These are phyloP conservation scores for Falco rusticolus DNA, from an alignment of 2,797 vertebrate genomes.

Conservation along the genomic window DNA sequence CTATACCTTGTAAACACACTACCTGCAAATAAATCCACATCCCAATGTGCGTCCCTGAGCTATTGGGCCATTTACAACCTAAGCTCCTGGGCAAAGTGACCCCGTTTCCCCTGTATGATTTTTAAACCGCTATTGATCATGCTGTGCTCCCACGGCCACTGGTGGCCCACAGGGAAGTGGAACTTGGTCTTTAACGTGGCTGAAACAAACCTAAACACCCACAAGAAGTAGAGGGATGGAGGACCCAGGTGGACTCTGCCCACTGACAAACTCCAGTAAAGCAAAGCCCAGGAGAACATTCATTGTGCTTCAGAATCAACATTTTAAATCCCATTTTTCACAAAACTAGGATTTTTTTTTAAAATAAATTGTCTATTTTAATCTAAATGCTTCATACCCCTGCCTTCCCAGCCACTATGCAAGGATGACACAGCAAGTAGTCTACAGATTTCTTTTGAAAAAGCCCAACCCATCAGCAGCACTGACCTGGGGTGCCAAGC, in stretches of 20 bases:
- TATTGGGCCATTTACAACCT: not conserved
- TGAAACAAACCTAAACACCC: not conserved
- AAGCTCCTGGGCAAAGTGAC: not conserved
- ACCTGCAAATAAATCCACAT: not conserved
- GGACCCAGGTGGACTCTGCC: not conserved
- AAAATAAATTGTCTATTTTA: not conserved
- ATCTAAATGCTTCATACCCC: not conserved
- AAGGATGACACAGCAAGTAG: not conserved
- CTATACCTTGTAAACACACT: not conserved
- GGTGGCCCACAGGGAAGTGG: not conserved
- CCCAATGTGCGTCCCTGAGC: not conserved
- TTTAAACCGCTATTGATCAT: not conserved
- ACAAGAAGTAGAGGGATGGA: not conserved
- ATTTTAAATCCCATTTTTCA: not conserved
- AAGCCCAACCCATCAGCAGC: not conserved
- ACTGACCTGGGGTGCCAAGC: not conserved
- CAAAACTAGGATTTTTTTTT: not conserved
- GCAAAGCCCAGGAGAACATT: not conserved
- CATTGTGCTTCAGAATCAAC: not conserved
- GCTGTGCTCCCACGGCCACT: not conserved
- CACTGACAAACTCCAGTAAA: not conserved
- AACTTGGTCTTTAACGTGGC: not conserved
- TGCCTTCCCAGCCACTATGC: not conserved
- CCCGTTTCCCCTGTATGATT: rapidly evolving
- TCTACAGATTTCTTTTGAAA: not conserved